Percentiles rank a stretch among this genome's conserved stretches.
These are phyloP conservation scores for Lordiphosa mommai DNA, from an alignment of 1,140 invertebrate species.

Conservation along the genomic window DNA sequence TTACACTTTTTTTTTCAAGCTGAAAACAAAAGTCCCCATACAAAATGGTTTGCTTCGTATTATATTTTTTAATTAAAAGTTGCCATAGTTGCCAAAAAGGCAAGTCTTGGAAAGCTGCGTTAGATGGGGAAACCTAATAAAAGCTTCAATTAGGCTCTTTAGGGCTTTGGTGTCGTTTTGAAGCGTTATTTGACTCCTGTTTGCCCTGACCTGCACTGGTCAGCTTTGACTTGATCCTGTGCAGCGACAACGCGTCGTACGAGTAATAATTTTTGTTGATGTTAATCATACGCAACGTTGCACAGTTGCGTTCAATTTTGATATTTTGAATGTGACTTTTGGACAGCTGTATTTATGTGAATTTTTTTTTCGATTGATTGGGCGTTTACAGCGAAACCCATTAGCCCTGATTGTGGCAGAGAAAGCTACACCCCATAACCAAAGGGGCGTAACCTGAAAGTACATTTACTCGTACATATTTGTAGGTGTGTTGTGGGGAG, in stretches of 20 bases:
- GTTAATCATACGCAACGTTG: slow-evolving; percentile 62
- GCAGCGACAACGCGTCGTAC: slow-evolving; percentile 11
- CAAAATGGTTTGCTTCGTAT: slow-evolving; percentile 17
- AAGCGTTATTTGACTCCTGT: slow-evolving; percentile 9
- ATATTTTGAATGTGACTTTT: no score
- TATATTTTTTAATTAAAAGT: slow-evolving; percentile 67
- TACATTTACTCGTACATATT: not conserved
- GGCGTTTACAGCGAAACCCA: no score
- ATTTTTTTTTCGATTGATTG: not conserved
- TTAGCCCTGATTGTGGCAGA: no score
- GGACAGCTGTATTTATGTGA: no score
- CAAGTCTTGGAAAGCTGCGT: slow-evolving; percentile 34
- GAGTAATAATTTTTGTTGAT: slow-evolving; percentile 28
- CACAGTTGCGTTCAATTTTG: slow-evolving; percentile 22
- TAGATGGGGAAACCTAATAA: slow-evolving; percentile 47
- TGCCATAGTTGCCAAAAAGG: slow-evolving; percentile 53
- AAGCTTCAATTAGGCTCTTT: slow-evolving; percentile 60
- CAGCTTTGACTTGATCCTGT: not conserved
- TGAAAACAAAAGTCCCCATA: not conserved
- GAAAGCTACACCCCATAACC: no score
- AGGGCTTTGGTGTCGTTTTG: slow-evolving; percentile 24
- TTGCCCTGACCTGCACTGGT: not conserved
- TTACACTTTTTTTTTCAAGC: no score
- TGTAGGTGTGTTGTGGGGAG: not conserved
- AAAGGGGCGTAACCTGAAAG: not conserved